phyloP scores from a whole-genome alignment of 2,888 invertebrate genomes.

The Melolontha melolontha region DNA sequence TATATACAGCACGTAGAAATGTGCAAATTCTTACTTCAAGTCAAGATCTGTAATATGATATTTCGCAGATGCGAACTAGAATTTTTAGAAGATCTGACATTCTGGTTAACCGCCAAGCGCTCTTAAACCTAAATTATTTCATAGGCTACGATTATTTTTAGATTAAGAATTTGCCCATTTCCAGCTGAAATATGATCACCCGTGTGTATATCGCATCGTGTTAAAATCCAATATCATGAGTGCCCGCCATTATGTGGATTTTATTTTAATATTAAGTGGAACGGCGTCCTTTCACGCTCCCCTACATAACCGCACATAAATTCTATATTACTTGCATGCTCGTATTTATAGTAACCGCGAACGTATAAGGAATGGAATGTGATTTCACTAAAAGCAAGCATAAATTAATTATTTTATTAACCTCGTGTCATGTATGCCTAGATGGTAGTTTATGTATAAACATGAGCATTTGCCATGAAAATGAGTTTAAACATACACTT shows the following conservation, averaged over 20 bases:
- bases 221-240: conserved; percentile 3
- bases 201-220: too few relatives aligned
- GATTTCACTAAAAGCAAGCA: conserved; percentile 32
- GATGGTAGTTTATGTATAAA: background rate
- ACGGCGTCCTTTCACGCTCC: conserved; percentile 19
- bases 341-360: conserved; percentile 22
- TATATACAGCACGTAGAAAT: too few relatives aligned
- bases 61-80: too few relatives aligned
- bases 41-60: too few relatives aligned
- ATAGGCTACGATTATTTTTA: too few relatives aligned
- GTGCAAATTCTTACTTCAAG: too few relatives aligned
- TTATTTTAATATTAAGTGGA: conserved; percentile 26
- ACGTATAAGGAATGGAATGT: conserved; percentile 27
- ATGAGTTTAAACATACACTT: background rate
- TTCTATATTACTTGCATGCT: conserved; percentile 17
- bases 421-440: conserved; percentile 6
- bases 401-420: conserved; percentile 34
- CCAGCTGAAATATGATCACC: too few relatives aligned
- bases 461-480: background rate
- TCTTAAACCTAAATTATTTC: too few relatives aligned
- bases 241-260: conserved; percentile 2
- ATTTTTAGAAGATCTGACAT: too few relatives aligned
- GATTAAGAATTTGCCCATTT: too few relatives aligned
- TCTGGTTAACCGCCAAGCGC: too few relatives aligned
- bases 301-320: conserved; percentile 23